These are phyloP conservation scores for Myotis lucifugus DNA, from an alignment of 2,113 vertebrate species.

Conservation along the genomic window DNA sequence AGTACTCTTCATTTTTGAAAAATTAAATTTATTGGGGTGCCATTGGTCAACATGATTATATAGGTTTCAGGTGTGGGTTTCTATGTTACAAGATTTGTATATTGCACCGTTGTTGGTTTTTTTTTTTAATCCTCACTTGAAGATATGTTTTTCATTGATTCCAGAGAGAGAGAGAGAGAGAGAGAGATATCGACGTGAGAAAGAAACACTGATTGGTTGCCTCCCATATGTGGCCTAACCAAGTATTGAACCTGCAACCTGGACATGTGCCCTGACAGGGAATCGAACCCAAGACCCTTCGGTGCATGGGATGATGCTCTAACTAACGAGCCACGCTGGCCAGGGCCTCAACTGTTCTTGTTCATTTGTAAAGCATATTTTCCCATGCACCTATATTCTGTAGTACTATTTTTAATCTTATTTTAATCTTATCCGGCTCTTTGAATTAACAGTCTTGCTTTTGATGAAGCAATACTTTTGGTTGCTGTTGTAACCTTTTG, in stretches of 20 bases:
- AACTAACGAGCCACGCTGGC: neutral
- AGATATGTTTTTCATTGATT: neutral
- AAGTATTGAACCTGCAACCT: neutral
- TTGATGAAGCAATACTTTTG: neutral
- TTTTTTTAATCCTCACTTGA: neutral
- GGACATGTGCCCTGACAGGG: neutral
- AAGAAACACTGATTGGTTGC: neutral
- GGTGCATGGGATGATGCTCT: neutral
- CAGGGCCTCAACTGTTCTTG: neutral
- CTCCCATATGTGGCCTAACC: neutral
- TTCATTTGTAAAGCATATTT: neutral
- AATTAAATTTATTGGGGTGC: too few species aligned
- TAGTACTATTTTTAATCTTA: neutral
- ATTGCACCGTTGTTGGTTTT: too few species aligned
- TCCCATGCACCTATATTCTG: neutral
- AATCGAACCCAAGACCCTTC: neutral
- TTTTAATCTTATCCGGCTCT: neutral
- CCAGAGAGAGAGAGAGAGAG: neutral
- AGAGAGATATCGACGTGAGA: neutral
- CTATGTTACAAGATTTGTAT: too few species aligned
- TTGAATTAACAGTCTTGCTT: neutral
- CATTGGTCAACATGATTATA: too few species aligned
- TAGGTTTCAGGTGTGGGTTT: too few species aligned
- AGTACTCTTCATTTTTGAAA: neutral
- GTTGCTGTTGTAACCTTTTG: neutral